phyloP scores from a whole-genome alignment of 1,140 invertebrate species.

The Procambarus clarkii region DNA sequence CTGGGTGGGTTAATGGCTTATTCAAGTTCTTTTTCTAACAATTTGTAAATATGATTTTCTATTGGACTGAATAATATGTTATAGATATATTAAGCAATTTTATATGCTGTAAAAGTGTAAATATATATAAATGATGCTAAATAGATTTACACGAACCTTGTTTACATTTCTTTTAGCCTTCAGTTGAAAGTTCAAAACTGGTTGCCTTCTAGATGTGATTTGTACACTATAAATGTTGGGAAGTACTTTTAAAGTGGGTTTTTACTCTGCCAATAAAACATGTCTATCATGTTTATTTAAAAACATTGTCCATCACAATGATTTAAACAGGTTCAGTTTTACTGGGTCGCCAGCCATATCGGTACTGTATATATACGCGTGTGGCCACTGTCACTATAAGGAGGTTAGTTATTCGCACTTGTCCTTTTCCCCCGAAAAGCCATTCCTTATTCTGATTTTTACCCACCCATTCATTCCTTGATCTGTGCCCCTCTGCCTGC shows the following conservation, averaged over 20 bases:
- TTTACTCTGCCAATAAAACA: not conserved
- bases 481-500: no score
- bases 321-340: no score
- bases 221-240: not conserved
- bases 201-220: no score
- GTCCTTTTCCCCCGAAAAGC: no score
- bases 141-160: not conserved
- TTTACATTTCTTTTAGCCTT: no score
- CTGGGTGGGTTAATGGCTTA: not conserved
- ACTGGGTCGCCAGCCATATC: no score
- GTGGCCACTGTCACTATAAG: no score
- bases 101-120: not conserved
- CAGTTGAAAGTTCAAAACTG: no score
- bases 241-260: not conserved
- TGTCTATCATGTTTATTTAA: not conserved
- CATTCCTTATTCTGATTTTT: no score
- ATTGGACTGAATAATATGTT: not conserved
- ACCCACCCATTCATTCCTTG: no score
- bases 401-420: no score
- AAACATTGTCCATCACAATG: not conserved
- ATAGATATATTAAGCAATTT: not conserved
- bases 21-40: not conserved
- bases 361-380: no score
- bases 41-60: slow-evolving; percentile 3
- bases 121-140: not conserved